phyloP scores from a whole-genome alignment of 2,888 invertebrate genomes.

The Axea sp. region DNA sequence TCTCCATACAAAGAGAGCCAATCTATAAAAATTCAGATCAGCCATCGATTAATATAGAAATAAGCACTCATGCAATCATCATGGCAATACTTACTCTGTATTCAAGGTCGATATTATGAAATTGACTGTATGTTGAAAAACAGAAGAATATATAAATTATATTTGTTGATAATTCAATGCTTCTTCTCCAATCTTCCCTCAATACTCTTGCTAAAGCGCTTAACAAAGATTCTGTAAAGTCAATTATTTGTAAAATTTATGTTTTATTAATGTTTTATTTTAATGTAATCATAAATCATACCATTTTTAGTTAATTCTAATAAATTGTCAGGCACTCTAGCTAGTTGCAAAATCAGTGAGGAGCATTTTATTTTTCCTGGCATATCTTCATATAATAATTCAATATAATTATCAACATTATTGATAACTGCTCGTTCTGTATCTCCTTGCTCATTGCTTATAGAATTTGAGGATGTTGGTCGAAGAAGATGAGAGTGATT shows the following conservation, averaged over 20 bases:
- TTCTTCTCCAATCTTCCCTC: constrained; percentile 94
- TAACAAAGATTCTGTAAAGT: constrained; percentile 88
- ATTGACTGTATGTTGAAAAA: constrained; percentile 96
- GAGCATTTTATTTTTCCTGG: constrained; percentile 96
- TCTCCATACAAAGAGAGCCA: constrained; percentile 98
- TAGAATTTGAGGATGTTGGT: constrained; percentile 74
- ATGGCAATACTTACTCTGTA: constrained; percentile 86
- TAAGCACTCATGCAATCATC: no score
- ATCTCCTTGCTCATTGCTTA: constrained; percentile 71
- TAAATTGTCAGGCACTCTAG: constrained; percentile 95
- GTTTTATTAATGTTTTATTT: neutral
- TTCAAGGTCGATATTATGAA: constrained; percentile 96
- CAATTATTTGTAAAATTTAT: constrained; percentile 2
- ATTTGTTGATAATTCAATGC: constrained; percentile 88
- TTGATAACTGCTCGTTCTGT: constrained; percentile 87
- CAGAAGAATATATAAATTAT: constrained; percentile 98
- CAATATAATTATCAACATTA: constrained; percentile 95
- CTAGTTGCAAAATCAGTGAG: constrained; percentile 92
- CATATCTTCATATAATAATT: constrained; percentile 96
- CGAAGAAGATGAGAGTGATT: constrained; percentile 69
- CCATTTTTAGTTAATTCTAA: constrained; percentile 96
- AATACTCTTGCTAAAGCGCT: constrained; percentile 97
- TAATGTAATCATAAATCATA: constrained; percentile 75
- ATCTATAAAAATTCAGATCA: constrained; percentile 82
- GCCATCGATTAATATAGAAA: neutral